These are phyloP conservation scores for Thyatira batis DNA, from an alignment of 2,888 invertebrate genomes.

Conservation along the genomic window DNA sequence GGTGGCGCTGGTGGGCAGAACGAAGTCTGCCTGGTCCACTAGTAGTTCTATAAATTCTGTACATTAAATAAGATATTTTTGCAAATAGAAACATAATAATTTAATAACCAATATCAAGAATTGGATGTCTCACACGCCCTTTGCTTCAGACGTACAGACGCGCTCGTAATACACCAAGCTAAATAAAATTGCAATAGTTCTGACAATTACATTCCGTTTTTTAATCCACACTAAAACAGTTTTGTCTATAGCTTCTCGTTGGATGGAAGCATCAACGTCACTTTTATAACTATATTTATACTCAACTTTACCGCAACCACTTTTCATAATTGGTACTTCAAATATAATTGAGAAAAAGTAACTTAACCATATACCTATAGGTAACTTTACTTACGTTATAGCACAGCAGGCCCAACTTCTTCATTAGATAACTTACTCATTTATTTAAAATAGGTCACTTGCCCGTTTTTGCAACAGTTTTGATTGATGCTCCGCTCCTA, in stretches of 20 bases:
- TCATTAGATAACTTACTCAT: no score
- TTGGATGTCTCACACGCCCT: constrained; percentile 34
- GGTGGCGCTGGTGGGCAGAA: no score
- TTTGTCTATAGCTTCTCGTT: no score
- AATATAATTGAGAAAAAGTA: not conserved
- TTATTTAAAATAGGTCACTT: no score
- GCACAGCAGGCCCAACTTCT: no score
- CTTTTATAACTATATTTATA: not conserved
- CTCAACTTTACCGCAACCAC: not conserved
- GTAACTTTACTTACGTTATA: no score
- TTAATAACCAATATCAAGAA: constrained; percentile 12
- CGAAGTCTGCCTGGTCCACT: no score
- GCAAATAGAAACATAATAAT: not conserved
- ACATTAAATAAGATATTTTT: not conserved
- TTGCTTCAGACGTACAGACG: constrained; percentile 36
- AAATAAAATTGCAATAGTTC: no score
- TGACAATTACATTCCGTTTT: not conserved
- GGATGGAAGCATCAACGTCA: not conserved
- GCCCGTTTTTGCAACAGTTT: no score
- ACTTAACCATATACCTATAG: no score
- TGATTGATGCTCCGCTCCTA: no score
- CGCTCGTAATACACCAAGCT: constrained; percentile 19
- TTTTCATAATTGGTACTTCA: not conserved
- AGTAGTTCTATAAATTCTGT: no score
- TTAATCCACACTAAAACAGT: not conserved